phyloP scores from a whole-genome alignment of 2,113 vertebrate genomes.

The Tichodroma muraria region DNA sequence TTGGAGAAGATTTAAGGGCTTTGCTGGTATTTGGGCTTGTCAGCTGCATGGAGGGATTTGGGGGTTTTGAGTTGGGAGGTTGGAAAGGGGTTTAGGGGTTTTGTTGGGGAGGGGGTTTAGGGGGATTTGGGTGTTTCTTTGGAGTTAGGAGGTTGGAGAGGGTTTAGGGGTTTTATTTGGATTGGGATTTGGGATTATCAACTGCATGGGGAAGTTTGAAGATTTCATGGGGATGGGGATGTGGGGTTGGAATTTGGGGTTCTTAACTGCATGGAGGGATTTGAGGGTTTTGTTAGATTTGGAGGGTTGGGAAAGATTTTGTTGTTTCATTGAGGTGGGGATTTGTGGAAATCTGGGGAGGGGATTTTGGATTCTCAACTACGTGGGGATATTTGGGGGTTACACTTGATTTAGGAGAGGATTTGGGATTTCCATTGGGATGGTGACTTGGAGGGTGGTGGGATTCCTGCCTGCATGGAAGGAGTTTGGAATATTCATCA shows the following conservation, averaged over 20 bases:
- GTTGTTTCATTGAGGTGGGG: background rate
- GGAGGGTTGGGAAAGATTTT: background rate
- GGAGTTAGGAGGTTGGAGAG: background rate
- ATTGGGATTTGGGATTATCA: background rate
- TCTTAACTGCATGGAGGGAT: no score
- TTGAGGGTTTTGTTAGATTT: background rate
- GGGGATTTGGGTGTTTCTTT: background rate
- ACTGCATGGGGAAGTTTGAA: background rate
- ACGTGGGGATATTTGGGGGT: background rate
- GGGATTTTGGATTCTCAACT: background rate
- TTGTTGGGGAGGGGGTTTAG: background rate
- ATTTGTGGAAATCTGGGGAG: no score
- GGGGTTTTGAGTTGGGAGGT: background rate
- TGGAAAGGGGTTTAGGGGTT: background rate
- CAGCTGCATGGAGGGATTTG: background rate
- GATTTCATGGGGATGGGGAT: background rate
- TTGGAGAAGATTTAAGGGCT: background rate
- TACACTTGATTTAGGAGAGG: fast-evolving
- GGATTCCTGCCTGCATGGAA: background rate
- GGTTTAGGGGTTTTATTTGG: background rate
- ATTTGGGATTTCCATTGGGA: background rate
- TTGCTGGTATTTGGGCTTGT: background rate
- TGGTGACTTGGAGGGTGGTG: fast-evolving
- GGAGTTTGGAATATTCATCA: background rate
- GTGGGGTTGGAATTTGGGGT: no score